These are phyloP conservation scores for Salpingus planirostris DNA, from an alignment of 2,888 invertebrate genomes.

Conservation along the genomic window DNA sequence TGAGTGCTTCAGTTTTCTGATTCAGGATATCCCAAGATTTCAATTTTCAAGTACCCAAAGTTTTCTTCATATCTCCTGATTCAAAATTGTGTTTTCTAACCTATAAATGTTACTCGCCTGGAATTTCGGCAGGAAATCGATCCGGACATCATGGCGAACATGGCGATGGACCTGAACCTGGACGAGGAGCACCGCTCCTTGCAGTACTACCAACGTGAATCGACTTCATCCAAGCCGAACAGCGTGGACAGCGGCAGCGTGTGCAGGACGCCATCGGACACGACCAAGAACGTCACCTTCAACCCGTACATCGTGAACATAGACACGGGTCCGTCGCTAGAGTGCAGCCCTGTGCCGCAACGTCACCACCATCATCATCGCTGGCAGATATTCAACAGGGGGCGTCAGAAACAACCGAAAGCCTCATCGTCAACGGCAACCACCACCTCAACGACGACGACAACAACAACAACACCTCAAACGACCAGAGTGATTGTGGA, in stretches of 20 bases:
- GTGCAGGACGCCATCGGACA: conserved; percentile 34
- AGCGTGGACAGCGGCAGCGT: conserved; percentile 35
- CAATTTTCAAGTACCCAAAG: no score
- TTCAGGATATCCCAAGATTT: no score
- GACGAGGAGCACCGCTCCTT: conserved; percentile 37
- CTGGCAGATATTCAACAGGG: conserved; percentile 22
- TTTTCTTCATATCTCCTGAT: no score
- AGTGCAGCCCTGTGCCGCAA: conserved; percentile 3
- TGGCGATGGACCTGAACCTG: conserved; percentile 39
- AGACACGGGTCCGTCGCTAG: conserved; percentile 3
- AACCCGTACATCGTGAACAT: conserved; percentile 38
- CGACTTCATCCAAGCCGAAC: conserved; percentile 27
- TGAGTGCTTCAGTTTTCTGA: no score
- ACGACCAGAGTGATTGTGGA: no score
- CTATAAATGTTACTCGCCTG: no score
- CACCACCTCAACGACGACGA: no score
- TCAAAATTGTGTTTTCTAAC: no score
- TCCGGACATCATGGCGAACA: conserved; percentile 39
- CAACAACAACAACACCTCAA: no score
- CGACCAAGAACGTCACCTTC: conserved; percentile 39
- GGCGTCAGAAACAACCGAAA: conserved; percentile 16
- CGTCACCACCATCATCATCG: conserved; percentile 2
- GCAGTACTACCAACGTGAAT: conserved; percentile 22
- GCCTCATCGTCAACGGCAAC: neutral
- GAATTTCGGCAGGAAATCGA: conserved; percentile 33